phyloP scores from a whole-genome alignment of 2,888 invertebrate genomes.

The Sympetrum striolatum region DNA sequence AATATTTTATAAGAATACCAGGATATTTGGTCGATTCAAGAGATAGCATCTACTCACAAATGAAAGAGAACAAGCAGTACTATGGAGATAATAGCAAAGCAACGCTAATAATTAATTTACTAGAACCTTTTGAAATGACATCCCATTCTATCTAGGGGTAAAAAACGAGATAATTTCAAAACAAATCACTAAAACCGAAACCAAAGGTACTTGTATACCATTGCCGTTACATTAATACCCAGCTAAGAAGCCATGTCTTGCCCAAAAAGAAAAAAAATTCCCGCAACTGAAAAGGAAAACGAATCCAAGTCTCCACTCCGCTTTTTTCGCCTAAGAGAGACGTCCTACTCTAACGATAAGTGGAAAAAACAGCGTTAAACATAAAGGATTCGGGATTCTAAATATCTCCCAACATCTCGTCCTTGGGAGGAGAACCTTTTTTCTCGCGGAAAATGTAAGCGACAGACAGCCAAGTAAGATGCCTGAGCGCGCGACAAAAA shows the following conservation, averaged over 20 bases:
- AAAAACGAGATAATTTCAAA: too few relatives aligned
- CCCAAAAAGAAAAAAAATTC: background rate
- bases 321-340: background rate
- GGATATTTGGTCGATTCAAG: too few relatives aligned
- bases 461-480: background rate
- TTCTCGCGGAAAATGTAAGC: constrained; percentile 7
- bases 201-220: too few relatives aligned
- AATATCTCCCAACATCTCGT: background rate
- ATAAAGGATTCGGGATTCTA: background rate
- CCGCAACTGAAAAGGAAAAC: background rate
- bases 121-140: too few relatives aligned
- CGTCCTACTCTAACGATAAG: background rate
- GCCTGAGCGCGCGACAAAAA: background rate
- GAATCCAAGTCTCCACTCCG: background rate
- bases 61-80: too few relatives aligned
- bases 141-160: too few relatives aligned
- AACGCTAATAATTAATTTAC: too few relatives aligned
- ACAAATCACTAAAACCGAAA: too few relatives aligned
- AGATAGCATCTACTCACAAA: too few relatives aligned
- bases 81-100: too few relatives aligned
- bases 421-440: background rate
- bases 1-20: too few relatives aligned
- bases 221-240: background rate
- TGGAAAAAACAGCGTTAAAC: background rate
- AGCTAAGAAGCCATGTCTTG: background rate